Evolutionary conservation across 2,797 vertebrate species (phyloP).

Genomic region (Eospalax fontanierii): DNA sequence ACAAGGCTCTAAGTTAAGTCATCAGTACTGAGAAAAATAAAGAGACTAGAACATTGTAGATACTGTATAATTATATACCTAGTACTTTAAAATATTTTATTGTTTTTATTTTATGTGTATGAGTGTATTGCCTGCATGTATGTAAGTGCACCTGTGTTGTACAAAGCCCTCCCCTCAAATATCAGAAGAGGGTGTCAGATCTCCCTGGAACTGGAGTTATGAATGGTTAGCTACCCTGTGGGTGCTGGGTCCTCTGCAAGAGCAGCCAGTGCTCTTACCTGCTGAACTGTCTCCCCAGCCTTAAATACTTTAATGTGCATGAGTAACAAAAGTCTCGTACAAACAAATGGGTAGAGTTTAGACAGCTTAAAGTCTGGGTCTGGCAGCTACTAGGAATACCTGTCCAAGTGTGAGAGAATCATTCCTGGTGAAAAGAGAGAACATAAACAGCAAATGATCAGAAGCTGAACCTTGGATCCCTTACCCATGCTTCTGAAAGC

Average conservation of each 20-base stretch:
- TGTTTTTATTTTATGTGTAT: no score
- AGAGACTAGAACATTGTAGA: not conserved
- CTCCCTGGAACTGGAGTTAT: no score
- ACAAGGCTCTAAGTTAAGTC: not conserved
- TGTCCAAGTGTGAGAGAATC: not conserved
- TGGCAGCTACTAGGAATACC: not conserved
- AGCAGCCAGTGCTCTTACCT: no score
- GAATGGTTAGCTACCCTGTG: no score
- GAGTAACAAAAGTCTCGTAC: not conserved
- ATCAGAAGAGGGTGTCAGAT: no score
- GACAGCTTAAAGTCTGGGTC: not conserved
- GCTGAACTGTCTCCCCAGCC: no score
- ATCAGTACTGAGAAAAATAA: not conserved
- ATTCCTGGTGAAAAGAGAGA: not conserved
- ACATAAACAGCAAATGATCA: not conserved
- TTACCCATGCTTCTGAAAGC: fast-evolving
- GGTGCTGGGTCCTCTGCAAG: no score
- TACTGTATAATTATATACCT: not conserved
- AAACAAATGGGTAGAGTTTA: not conserved
- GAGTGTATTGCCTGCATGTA: no score
- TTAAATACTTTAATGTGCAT: not conserved
- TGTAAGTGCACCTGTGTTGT: no score
- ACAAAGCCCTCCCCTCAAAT: no score
- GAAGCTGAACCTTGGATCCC: not conserved
- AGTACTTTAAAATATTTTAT: not conserved